Percentiles rank a stretch among this genome's conserved stretches.
phyloP scores from a whole-genome alignment of 2,888 invertebrate species.

The Meandrusa payeni region DNA sequence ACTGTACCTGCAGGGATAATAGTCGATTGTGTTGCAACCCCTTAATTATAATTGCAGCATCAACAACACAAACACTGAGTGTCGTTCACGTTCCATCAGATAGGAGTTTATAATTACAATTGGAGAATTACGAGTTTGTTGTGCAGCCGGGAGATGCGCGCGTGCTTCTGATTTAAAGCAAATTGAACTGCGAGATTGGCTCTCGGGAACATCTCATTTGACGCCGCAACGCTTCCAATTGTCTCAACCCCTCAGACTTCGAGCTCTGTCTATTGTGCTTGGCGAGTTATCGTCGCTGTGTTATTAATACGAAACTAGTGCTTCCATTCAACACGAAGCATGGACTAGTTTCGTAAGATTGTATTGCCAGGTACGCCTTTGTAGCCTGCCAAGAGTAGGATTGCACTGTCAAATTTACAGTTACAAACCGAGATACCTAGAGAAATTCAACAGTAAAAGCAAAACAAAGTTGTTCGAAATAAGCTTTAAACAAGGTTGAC shows the following conservation, averaged over 20 bases:
- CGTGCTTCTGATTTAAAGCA: conserved; percentile 69
- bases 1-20: too few species aligned
- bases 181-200: conserved; percentile 73
- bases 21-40: too few species aligned
- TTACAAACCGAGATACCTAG: too few species aligned
- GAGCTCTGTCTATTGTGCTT: conserved; percentile 51
- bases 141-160: conserved; percentile 35
- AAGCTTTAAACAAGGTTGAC: too few species aligned
- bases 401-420: conserved; percentile 6
- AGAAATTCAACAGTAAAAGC: too few species aligned
- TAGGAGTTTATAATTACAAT: conserved; percentile 50
- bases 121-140: conserved; percentile 28
- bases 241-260: conserved; percentile 48
- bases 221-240: conserved; percentile 70
- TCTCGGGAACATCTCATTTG: conserved; percentile 70
- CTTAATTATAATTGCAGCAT: conserved; percentile 30
- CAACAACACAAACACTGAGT: conserved; percentile 35
- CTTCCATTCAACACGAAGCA: conserved; percentile 26
- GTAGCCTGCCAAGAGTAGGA: neutral
- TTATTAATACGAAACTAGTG: conserved; percentile 41
- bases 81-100: conserved; percentile 42
- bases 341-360: conserved; percentile 32
- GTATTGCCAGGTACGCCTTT: conserved; percentile 28
- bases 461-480: too few species aligned
- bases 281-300: conserved; percentile 42